Percentiles rank a stretch among this genome's conserved stretches.
Evolutionary conservation across 2,888 invertebrate species (phyloP).

Genomic region (Meteorus colon): DNA sequence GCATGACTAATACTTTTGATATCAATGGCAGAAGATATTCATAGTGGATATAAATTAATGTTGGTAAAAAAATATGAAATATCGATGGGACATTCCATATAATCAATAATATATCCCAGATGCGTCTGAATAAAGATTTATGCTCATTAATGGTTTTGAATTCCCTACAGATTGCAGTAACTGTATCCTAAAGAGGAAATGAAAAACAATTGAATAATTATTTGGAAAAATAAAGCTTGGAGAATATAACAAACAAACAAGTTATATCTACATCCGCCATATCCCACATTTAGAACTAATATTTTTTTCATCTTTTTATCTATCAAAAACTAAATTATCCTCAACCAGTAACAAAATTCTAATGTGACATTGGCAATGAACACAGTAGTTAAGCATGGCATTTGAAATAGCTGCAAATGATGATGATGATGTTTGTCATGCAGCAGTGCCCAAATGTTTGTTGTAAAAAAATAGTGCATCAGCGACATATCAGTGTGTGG

Average conservation of each 20-base stretch:
- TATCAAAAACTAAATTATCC: not conserved
- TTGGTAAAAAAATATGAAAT: slow-evolving; percentile 55
- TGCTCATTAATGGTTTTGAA: slow-evolving; percentile 56
- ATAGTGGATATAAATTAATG: slow-evolving; percentile 57
- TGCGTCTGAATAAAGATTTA: slow-evolving; percentile 58
- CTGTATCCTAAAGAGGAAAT: slow-evolving; percentile 62
- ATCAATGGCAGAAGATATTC: slow-evolving; percentile 58
- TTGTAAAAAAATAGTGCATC: not conserved
- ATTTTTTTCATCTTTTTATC: not conserved
- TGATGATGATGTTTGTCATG: not conserved
- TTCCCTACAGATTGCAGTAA: slow-evolving; percentile 60
- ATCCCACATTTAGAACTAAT: not conserved
- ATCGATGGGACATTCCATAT: slow-evolving; percentile 63
- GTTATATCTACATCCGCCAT: not conserved
- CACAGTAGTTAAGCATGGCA: not conserved
- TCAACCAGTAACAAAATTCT: not conserved
- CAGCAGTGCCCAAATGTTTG: not conserved
- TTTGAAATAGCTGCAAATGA: slow-evolving; percentile 9
- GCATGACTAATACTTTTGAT: slow-evolving; percentile 52
- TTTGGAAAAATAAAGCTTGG: not conserved
- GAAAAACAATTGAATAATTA: slow-evolving; percentile 6
- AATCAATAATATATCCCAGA: slow-evolving; percentile 64
- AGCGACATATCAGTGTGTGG: not conserved
- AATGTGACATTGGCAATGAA: slow-evolving; percentile 1
- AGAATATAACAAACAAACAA: not conserved